These are phyloP conservation scores for Chaetorhynchus papuensis DNA, from an alignment of 2,113 vertebrate genomes.

Conservation along the genomic window DNA sequence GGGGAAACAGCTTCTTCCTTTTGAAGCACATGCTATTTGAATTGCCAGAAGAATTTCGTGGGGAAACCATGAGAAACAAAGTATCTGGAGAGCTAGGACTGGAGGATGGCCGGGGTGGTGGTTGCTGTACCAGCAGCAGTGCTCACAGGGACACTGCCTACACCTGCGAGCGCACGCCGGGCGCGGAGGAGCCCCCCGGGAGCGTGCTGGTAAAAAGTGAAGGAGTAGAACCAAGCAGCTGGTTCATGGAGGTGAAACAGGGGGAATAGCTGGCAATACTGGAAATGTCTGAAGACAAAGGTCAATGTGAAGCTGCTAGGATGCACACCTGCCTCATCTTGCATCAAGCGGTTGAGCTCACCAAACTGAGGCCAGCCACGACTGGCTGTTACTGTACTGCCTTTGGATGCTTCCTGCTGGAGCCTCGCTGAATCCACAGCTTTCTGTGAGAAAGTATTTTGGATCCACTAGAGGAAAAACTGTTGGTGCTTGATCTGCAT, in stretches of 20 bases:
- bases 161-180: rapidly evolving
- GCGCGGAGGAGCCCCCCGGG: background rate
- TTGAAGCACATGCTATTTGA: background rate
- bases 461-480: background rate
- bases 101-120: background rate
- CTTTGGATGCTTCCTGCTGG: background rate
- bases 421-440: background rate
- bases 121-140: background rate
- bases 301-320: background rate
- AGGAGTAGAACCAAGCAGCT: background rate
- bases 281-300: background rate
- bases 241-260: background rate
- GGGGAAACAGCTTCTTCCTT: background rate
- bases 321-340: background rate
- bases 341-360: background rate
- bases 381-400: background rate
- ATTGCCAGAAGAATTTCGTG: background rate
- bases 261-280: background rate
- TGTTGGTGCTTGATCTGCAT: background rate
- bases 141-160: rapidly evolving
- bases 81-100: background rate
- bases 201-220: background rate
- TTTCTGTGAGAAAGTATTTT: background rate
- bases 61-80: background rate
- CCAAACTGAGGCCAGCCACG: background rate